phyloP scores from a whole-genome alignment of 2,888 invertebrate species.

The Acronicta psi region DNA sequence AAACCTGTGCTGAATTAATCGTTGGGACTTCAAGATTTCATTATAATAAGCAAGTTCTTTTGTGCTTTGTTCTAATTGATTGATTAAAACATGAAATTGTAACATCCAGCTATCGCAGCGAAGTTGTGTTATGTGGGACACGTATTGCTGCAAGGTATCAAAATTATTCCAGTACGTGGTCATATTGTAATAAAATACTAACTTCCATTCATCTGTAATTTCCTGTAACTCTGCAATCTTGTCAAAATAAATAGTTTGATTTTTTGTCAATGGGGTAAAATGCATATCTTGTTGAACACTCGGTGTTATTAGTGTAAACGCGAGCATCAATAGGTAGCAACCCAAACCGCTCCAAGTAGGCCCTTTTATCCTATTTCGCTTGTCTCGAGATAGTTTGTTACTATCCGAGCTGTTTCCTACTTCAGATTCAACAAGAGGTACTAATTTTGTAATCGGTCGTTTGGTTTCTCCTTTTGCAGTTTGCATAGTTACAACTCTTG shows the following conservation, averaged over 20 bases:
- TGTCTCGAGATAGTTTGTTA: slow-evolving; percentile 1
- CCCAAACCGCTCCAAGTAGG: slow-evolving; percentile 2
- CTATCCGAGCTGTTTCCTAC: neutral
- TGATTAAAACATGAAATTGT: slow-evolving; percentile 4
- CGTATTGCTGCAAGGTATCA: neutral
- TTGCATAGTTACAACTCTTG: no score
- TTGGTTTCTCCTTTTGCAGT: no score
- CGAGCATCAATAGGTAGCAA: slow-evolving; percentile 2
- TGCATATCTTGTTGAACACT: slow-evolving; percentile 9
- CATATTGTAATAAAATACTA: slow-evolving; percentile 1
- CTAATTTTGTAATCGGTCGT: neutral
- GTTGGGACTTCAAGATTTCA: neutral
- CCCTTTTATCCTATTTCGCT: neutral
- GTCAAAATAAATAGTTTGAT: slow-evolving; percentile 5
- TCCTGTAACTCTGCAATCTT: neutral
- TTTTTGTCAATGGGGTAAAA: slow-evolving; percentile 7
- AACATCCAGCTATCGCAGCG: slow-evolving; percentile 7
- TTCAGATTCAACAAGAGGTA: neutral
- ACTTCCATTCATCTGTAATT: slow-evolving; percentile 8
- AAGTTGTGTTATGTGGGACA: slow-evolving; percentile 4
- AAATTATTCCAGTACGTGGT: slow-evolving; percentile 9
- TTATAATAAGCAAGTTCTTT: slow-evolving; percentile 3
- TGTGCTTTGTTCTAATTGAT: slow-evolving; percentile 3
- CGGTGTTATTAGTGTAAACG: slow-evolving; percentile 4
- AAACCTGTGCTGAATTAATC: slow-evolving; percentile 5